phyloP scores from a whole-genome alignment of 2,113 vertebrate genomes.

The Vimba vimba region DNA sequence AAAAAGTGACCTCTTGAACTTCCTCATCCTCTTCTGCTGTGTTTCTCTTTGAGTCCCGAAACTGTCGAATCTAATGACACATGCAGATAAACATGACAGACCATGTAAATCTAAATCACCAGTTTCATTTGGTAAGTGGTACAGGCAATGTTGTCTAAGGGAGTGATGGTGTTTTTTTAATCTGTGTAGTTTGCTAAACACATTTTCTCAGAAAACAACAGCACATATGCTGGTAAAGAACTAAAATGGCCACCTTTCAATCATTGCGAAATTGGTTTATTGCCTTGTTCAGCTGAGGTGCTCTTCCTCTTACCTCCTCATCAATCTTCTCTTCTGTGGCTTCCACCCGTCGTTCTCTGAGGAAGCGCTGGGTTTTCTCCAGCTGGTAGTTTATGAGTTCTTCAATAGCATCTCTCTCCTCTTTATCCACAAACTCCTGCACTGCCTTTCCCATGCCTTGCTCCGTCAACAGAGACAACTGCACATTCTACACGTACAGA shows the following conservation, averaged over 20 bases:
- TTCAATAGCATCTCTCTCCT: conserved; percentile 95
- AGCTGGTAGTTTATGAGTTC: conserved; percentile 94
- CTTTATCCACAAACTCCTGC: conserved; percentile 97
- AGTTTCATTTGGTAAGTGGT: too few species aligned
- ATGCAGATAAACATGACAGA: background rate
- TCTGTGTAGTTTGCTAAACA: too few species aligned
- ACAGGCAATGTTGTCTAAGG: too few species aligned
- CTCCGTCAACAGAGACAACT: conserved; percentile 93
- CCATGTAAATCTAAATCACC: background rate
- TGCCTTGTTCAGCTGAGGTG: background rate
- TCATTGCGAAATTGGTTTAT: background rate
- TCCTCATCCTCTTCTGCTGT: conserved; percentile 89
- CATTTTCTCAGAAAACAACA: too few species aligned
- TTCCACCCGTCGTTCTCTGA: conserved; percentile 84
- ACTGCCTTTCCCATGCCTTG: conserved; percentile 97
- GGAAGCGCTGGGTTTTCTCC: conserved; percentile 92
- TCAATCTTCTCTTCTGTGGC: conserved; percentile 90
- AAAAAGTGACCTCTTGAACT: conserved; percentile 82
- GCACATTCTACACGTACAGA: conserved; percentile 80
- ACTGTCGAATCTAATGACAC: conserved; percentile 79
- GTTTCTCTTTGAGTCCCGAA: conserved; percentile 89
- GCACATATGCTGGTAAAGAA: too few species aligned
- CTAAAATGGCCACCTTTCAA: too few species aligned
- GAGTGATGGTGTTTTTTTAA: too few species aligned
- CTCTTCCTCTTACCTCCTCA: conserved; percentile 80